Conservation (phyloP, 2,888 invertebrate genomes). For the Anoplius nigerrimus region DNA sequence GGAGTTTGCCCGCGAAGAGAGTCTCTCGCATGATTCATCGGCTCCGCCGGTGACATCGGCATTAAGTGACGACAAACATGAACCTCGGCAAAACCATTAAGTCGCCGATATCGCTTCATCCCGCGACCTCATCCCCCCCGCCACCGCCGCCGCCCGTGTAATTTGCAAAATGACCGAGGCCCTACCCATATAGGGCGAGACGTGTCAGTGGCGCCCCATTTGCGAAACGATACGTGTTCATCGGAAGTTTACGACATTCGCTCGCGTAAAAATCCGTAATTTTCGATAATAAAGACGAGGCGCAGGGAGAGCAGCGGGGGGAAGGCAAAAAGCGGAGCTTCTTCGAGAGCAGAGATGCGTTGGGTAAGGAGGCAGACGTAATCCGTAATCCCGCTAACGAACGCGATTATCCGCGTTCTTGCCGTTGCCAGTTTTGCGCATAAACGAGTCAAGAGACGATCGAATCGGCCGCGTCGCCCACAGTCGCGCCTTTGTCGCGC, state of each 20-base stretch:
- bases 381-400: slow-evolving; percentile 33
- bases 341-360: not conserved
- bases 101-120: slow-evolving; percentile 2
- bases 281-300: slow-evolving; percentile 37
- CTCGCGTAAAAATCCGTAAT: slow-evolving; percentile 22
- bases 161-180: slow-evolving; percentile 13
- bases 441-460: slow-evolving; percentile 35
- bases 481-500: slow-evolving; percentile 3
- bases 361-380: slow-evolving; percentile 12
- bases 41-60: too few relatives aligned
- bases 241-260: slow-evolving; percentile 5
- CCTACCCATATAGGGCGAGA: not conserved
- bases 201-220: slow-evolving; percentile 8
- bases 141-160: not conserved
- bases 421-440: slow-evolving; percentile 19
- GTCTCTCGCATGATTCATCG: too few relatives aligned
- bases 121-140: too few relatives aligned
- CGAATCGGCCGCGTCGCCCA: slow-evolving; percentile 9
- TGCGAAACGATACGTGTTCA: slow-evolving; percentile 20
- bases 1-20: too few relatives aligned
- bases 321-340: not conserved
- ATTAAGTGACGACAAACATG: too few relatives aligned
- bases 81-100: slow-evolving; percentile 11
- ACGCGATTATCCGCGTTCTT: slow-evolving; percentile 27
- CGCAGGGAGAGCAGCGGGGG: slow-evolving; percentile 7